A percentile compares a stretch with the other conserved stretches of the same genome.
These are phyloP conservation scores for Diabrotica undecimpunctata DNA, from an alignment of 1,140 invertebrate species.

Conservation along the genomic window DNA sequence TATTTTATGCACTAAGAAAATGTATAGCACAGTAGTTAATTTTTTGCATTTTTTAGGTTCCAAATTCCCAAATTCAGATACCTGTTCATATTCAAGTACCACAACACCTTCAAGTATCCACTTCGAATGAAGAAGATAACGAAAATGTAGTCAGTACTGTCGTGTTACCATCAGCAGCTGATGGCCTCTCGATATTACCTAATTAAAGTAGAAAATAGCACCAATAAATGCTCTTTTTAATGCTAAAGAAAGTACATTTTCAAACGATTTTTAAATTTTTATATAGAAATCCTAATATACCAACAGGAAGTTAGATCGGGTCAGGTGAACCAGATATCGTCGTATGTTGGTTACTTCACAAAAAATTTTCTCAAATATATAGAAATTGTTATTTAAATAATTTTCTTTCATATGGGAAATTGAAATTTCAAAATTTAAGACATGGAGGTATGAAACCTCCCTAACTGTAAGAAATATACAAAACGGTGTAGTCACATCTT, in stretches of 20 bases:
- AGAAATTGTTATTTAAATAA: neutral
- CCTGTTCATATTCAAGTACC: slow-evolving; percentile 48
- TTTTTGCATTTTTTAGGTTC: slow-evolving; percentile 36
- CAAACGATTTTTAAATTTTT: neutral
- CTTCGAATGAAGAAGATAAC: slow-evolving; percentile 32
- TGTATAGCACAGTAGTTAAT: too few species aligned
- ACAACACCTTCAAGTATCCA: slow-evolving; percentile 44
- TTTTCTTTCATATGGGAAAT: neutral
- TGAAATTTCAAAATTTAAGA: neutral
- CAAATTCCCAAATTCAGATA: slow-evolving; percentile 45
- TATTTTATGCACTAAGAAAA: too few species aligned
- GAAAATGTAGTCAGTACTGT: slow-evolving; percentile 48
- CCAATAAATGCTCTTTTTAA: neutral
- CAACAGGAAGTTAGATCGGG: too few species aligned
- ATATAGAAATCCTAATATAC: neutral
- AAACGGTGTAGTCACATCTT: too few species aligned
- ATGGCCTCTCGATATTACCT: slow-evolving; percentile 44
- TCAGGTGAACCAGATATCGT: too few species aligned
- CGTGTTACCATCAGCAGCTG: slow-evolving; percentile 54
- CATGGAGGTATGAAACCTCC: too few species aligned
- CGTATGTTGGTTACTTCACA: too few species aligned
- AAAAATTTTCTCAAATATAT: too few species aligned
- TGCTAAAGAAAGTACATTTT: neutral
- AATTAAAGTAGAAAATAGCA: slow-evolving; percentile 19
- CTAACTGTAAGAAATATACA: too few species aligned